These are phyloP conservation scores for Rhabdomys dilectus DNA, from an alignment of 2,113 vertebrate species.

Conservation along the genomic window DNA sequence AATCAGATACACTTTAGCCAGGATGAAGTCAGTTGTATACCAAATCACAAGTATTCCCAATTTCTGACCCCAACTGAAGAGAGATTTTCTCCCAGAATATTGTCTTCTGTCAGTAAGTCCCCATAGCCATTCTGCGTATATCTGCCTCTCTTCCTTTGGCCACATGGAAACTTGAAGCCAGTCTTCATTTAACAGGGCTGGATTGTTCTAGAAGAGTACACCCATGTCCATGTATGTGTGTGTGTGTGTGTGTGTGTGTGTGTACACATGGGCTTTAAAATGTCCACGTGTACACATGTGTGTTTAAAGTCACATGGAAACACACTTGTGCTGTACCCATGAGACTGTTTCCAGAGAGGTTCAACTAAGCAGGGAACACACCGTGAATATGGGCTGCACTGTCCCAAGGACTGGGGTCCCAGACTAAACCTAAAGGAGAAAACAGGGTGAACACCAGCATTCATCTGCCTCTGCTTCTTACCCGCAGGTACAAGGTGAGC, in stretches of 20 bases:
- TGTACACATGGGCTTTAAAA: neutral
- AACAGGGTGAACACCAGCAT: too few relatives aligned
- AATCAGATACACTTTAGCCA: neutral
- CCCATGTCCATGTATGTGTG: neutral
- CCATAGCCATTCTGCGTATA: neutral
- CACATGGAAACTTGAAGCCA: too few relatives aligned
- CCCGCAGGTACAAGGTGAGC: too few relatives aligned
- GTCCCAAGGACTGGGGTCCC: too few relatives aligned
- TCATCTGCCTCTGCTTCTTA: too few relatives aligned
- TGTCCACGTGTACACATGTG: neutral
- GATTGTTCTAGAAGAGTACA: neutral
- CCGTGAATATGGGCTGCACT: too few relatives aligned
- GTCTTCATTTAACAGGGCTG: neutral
- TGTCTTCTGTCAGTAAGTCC: neutral
- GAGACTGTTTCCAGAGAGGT: too few relatives aligned
- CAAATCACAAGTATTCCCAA: neutral
- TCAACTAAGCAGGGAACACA: too few relatives aligned
- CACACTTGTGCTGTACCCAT: neutral
- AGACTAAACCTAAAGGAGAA: too few relatives aligned
- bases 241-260: neutral
- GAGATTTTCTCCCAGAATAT: neutral
- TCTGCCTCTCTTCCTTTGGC: neutral
- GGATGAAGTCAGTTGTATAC: neutral
- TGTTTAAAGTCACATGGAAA: neutral
- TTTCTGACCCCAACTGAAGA: neutral